Conservation (phyloP, 2,797 vertebrate species). For the Xiphophorus birchmanni region DNA sequence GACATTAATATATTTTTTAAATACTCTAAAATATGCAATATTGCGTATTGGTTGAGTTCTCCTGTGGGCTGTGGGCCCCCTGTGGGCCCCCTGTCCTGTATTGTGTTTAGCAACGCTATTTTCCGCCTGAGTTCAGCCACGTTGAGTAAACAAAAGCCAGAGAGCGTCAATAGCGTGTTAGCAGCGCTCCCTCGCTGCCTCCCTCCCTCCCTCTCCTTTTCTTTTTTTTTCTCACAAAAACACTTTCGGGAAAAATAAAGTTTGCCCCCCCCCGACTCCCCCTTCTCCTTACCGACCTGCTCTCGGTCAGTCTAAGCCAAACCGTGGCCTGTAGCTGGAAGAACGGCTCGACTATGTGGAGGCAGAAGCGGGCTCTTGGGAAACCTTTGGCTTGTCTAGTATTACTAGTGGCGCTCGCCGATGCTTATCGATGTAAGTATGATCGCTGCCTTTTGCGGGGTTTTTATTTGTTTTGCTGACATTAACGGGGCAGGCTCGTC, state of each 20-base stretch:
- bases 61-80: constrained; percentile 11
- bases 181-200: constrained; percentile 65
- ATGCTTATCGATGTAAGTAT: constrained; percentile 80
- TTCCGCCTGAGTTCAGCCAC: constrained; percentile 29
- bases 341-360: constrained; percentile 76
- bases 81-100: constrained; percentile 14
- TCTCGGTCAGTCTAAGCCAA: constrained; percentile 56
- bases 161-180: constrained; percentile 2
- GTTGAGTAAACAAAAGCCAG: constrained; percentile 12
- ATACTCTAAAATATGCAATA: background rate
- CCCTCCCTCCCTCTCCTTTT: background rate
- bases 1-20: background rate
- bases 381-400: constrained; percentile 65
- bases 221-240: constrained; percentile 46
- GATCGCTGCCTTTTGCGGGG: constrained; percentile 23
- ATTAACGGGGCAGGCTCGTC: background rate
- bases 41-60: background rate
- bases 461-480: background rate
- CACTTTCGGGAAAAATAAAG: constrained; percentile 76
- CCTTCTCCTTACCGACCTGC: constrained; percentile 29
- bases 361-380: constrained; percentile 55
- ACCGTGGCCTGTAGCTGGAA: constrained; percentile 56
- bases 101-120: constrained; percentile 32
- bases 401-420: constrained; percentile 70
- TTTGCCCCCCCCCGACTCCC: background rate